Conservation (phyloP, 92 coral and sea anemone species). For the Phenganax stokvisi region DNA sequence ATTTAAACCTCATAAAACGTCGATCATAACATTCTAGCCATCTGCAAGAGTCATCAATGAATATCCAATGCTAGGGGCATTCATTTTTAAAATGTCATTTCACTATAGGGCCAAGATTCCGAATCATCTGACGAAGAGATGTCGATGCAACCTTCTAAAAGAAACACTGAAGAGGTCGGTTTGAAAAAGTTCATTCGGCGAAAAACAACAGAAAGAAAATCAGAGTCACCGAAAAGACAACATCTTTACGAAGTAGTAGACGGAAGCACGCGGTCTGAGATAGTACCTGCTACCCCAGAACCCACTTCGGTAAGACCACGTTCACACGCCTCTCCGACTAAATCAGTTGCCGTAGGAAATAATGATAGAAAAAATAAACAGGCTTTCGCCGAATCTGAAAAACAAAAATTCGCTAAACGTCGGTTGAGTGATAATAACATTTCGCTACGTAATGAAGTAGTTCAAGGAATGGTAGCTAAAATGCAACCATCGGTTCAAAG, state of each 20-base stretch:
- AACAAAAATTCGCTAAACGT: constrained; percentile 18
- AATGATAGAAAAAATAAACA: constrained; percentile 71
- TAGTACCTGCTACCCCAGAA: neutral
- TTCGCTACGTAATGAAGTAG: constrained; percentile 9
- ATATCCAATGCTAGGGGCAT: too few relatives aligned
- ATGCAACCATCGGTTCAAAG: constrained; percentile 16
- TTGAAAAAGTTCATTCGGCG: constrained; percentile 26
- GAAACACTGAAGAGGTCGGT: constrained; percentile 20
- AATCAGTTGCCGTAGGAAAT: constrained; percentile 51
- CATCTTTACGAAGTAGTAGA: constrained; percentile 28
- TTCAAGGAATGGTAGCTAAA: neutral
- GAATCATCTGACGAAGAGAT: constrained; percentile 29
- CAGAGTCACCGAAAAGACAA: neutral
- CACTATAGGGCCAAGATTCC: neutral
- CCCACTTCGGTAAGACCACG: neutral
- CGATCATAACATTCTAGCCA: too few relatives aligned
- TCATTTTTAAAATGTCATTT: neutral
- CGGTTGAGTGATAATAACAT: constrained; percentile 28
- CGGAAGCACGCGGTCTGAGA: neutral
- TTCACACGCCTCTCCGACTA: constrained; percentile 48
- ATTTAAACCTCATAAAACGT: too few relatives aligned
- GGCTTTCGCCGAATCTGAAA: constrained; percentile 28
- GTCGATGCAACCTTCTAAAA: constrained; percentile 9
- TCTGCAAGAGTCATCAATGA: too few relatives aligned
- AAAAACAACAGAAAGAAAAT: constrained; percentile 3